Conservation (phyloP, 2,113 vertebrate species). For the Pongo abelii region DNA sequence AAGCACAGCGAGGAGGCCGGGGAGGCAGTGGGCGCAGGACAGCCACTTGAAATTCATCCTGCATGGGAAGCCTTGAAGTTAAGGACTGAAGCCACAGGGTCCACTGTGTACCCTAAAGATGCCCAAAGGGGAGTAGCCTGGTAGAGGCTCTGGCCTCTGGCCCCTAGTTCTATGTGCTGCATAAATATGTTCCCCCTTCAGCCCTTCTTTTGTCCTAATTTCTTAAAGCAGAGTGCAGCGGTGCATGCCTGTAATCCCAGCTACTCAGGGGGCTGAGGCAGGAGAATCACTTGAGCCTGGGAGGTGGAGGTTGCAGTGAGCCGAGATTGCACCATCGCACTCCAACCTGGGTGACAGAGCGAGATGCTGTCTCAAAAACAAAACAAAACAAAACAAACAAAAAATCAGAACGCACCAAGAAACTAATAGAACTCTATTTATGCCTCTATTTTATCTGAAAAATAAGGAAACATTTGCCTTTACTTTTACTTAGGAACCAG, state of each 20-base stretch:
- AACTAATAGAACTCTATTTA: accelerated
- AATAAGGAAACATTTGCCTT: not conserved
- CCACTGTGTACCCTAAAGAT: too few species aligned
- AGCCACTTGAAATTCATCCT: accelerated
- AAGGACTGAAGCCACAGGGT: not conserved
- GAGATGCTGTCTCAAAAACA: too few species aligned
- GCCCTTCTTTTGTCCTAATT: too few species aligned
- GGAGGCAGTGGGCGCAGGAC: accelerated
- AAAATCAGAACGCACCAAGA: too few species aligned
- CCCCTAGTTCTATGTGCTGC: accelerated
- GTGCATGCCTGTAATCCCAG: too few species aligned
- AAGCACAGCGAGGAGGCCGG: accelerated
- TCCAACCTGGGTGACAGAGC: too few species aligned
- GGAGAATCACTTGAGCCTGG: too few species aligned
- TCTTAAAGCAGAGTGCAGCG: not conserved
- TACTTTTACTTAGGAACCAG: not conserved
- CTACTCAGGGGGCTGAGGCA: too few species aligned
- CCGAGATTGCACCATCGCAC: too few species aligned
- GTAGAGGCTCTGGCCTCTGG: accelerated
- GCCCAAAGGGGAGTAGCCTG: not conserved
- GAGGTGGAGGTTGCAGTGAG: too few species aligned
- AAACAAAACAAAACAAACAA: too few species aligned
- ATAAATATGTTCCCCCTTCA: too few species aligned
- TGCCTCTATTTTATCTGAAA: not conserved
- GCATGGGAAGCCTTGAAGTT: accelerated